Evolutionary conservation across 2,888 invertebrate species (phyloP).

Genomic region (Athrips mouffetella): DNA sequence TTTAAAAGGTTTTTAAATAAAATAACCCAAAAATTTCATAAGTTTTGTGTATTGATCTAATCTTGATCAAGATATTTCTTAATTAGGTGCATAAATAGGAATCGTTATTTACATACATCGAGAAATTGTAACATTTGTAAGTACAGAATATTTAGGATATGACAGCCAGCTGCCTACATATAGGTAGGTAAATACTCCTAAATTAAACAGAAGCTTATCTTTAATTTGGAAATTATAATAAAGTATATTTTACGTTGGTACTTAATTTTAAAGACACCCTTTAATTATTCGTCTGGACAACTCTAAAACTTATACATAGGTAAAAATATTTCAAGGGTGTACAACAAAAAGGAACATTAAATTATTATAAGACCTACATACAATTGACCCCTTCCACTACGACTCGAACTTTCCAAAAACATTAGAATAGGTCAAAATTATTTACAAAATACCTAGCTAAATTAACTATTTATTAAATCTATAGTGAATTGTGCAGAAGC

Average conservation of each 20-base stretch:
- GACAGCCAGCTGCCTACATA: slow-evolving; percentile 40
- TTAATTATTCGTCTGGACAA: no score
- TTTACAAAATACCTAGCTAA: slow-evolving; percentile 10
- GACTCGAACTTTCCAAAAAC: not conserved
- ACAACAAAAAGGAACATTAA: slow-evolving; percentile 52
- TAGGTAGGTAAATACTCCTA: no score
- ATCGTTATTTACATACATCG: slow-evolving; percentile 61
- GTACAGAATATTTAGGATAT: slow-evolving; percentile 28
- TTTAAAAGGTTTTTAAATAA: not conserved
- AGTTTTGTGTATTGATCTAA: slow-evolving; percentile 56
- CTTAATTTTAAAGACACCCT: no score
- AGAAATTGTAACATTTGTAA: slow-evolving; percentile 29
- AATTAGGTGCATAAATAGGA: slow-evolving; percentile 72
- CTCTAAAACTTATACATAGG: no score
- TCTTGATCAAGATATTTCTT: slow-evolving; percentile 50
- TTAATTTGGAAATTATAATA: no score
- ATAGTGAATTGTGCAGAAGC: slow-evolving; percentile 75
- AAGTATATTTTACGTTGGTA: no score
- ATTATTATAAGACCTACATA: slow-evolving; percentile 33
- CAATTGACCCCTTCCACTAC: slow-evolving; percentile 12
- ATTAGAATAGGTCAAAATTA: slow-evolving; percentile 8
- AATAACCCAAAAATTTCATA: slow-evolving; percentile 46
- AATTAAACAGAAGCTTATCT: no score
- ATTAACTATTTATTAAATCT: not conserved
- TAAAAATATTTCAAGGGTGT: no score